A percentile compares a stretch with the other conserved stretches of the same genome.
Evolutionary conservation across 2,888 invertebrate species (phyloP).

Genomic region (Drosophila infuscata): DNA sequence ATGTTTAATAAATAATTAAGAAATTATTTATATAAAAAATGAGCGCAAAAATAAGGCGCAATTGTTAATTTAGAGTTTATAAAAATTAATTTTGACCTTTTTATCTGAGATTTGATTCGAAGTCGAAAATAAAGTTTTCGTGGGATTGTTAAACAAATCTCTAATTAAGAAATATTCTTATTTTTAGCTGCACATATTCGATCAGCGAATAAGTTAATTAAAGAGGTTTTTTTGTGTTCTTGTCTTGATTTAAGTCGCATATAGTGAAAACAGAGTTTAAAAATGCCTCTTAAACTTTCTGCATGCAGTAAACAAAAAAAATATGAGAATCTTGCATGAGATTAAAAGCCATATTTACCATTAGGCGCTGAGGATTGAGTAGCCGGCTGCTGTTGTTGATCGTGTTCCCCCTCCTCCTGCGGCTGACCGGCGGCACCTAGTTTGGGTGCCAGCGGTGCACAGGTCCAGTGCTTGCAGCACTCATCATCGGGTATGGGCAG

Average conservation of each 20-base stretch:
- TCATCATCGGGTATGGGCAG: constrained; percentile 90
- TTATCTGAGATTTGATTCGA: neutral
- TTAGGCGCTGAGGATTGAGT: constrained; percentile 36
- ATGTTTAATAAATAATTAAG: neutral
- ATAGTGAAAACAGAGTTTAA: constrained; percentile 13
- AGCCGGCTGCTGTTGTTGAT: constrained; percentile 15
- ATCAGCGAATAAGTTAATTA: neutral
- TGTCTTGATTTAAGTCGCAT: neutral
- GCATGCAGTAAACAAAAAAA: constrained; percentile 41
- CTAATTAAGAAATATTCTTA: neutral
- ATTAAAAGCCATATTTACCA: constrained; percentile 73
- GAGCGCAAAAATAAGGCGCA: neutral
- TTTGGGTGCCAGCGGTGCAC: constrained; percentile 85
- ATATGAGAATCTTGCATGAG: constrained; percentile 19
- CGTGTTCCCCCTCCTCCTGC: constrained; percentile 25
- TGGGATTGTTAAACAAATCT: neutral
- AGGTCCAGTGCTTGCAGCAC: constrained; percentile 93
- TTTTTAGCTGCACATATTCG: neutral
- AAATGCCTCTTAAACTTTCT: neutral
- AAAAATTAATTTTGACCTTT: neutral
- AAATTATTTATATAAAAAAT: neutral
- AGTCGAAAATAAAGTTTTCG: neutral
- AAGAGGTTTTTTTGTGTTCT: neutral
- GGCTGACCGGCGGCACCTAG: constrained; percentile 32
- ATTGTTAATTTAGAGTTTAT: neutral